These are phyloP conservation scores for Dendrocincla tyrannina DNA, from an alignment of 2,797 vertebrate species.

Conservation along the genomic window DNA sequence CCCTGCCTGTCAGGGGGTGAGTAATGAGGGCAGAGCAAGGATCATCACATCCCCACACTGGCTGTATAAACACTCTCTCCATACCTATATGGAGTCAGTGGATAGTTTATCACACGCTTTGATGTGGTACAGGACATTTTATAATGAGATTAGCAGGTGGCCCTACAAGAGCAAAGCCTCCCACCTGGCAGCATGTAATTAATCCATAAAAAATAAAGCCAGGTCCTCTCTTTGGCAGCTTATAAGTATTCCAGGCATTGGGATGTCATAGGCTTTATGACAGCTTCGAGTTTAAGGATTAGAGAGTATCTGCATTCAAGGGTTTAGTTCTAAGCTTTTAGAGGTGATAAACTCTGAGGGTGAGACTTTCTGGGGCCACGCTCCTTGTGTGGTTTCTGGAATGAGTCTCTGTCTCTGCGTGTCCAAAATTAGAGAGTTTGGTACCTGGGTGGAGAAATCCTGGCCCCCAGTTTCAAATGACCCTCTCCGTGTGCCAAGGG, in stretches of 20 bases:
- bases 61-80: neutral
- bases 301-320: neutral
- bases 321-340: neutral
- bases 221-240: neutral
- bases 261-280: neutral
- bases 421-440: rapidly evolving
- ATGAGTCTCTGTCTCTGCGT: rapidly evolving
- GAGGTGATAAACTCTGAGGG: neutral
- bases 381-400: neutral
- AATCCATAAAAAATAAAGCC: constrained; percentile 47
- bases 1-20: neutral
- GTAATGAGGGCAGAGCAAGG: neutral
- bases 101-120: neutral
- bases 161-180: constrained; percentile 25
- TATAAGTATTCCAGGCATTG: neutral
- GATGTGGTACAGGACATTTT: neutral
- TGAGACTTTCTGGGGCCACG: neutral
- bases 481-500: neutral
- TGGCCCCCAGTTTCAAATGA: rapidly evolving
- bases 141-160: constrained; percentile 25
- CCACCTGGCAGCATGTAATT: constrained; percentile 30
- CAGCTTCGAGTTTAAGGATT: constrained; percentile 16
- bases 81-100: neutral
- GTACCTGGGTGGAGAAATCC: neutral
- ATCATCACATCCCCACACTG: neutral